Evolutionary conservation across 2,888 invertebrate species (phyloP).

Genomic region (Melanotus villosus): DNA sequence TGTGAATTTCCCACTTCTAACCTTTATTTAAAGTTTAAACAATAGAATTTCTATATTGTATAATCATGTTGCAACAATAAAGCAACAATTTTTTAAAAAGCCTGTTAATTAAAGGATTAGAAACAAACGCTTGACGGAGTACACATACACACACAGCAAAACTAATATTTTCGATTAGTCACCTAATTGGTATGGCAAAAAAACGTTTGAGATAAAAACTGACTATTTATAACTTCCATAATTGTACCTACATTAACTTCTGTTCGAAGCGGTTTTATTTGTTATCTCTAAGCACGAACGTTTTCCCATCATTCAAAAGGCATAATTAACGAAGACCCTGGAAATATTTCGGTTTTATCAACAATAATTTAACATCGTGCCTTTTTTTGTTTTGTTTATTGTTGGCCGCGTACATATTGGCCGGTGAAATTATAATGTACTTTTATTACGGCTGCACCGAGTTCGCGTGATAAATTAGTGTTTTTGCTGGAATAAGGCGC

Average conservation of each 20-base stretch:
- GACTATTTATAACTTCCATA: slow-evolving; percentile 19
- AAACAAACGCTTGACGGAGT: slow-evolving; percentile 12
- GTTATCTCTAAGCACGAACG: neutral
- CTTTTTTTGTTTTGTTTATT: too few species aligned
- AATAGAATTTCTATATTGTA: too few species aligned
- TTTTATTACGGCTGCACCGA: slow-evolving; percentile 25
- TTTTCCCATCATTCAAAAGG: neutral
- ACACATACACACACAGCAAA: neutral
- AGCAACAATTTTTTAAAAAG: too few species aligned
- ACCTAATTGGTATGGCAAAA: slow-evolving; percentile 27
- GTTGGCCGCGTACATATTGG: too few species aligned
- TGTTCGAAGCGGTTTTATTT: neutral
- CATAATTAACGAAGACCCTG: neutral
- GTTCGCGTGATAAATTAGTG: slow-evolving; percentile 53
- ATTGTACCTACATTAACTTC: slow-evolving; percentile 21
- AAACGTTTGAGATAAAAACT: slow-evolving; percentile 6
- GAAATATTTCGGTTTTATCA: slow-evolving; percentile 10
- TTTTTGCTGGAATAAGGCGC: slow-evolving; percentile 58
- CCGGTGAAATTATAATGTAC: slow-evolving; percentile 18
- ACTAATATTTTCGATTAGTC: slow-evolving; percentile 29
- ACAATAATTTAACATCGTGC: slow-evolving; percentile 12
- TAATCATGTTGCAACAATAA: too few species aligned
- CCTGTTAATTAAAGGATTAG: neutral
- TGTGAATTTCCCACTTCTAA: too few species aligned
- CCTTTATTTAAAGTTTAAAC: too few species aligned